phyloP scores from a whole-genome alignment of 1,140 invertebrate genomes.

The Pemphigus obesinymphae region DNA sequence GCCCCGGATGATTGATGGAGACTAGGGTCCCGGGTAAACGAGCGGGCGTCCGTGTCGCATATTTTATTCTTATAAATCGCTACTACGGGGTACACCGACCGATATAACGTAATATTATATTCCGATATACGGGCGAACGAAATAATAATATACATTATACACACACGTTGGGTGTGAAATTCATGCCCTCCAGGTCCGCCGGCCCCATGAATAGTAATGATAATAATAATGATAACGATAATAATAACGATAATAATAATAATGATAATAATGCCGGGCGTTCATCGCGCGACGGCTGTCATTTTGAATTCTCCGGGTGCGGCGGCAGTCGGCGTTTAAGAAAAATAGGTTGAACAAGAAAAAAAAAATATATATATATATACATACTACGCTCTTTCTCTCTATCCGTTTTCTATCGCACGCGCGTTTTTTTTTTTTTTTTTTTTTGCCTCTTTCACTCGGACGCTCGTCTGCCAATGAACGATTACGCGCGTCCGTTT shows the following conservation, averaged over 20 bases:
- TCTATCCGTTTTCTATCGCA: neutral
- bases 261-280: neutral
- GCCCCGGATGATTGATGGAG: too few species aligned
- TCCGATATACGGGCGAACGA: too few species aligned
- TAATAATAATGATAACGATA: neutral
- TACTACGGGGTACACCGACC: too few species aligned
- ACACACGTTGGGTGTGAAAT: constrained; percentile 15
- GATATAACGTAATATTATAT: too few species aligned
- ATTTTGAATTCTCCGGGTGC: neutral
- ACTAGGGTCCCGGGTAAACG: too few species aligned
- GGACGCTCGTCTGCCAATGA: neutral
- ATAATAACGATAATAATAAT: neutral
- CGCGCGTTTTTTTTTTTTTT: neutral
- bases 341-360: too few species aligned
- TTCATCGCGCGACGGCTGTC: neutral
- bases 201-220: neutral
- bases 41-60: too few species aligned
- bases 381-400: too few species aligned
- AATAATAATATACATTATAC: too few species aligned
- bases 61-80: too few species aligned
- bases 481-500: neutral
- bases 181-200: neutral
- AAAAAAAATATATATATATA: too few species aligned
- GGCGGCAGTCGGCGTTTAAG: neutral
- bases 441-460: neutral